phyloP scores from a whole-genome alignment of 2,113 vertebrate genomes.

The Echinops telfairi region DNA sequence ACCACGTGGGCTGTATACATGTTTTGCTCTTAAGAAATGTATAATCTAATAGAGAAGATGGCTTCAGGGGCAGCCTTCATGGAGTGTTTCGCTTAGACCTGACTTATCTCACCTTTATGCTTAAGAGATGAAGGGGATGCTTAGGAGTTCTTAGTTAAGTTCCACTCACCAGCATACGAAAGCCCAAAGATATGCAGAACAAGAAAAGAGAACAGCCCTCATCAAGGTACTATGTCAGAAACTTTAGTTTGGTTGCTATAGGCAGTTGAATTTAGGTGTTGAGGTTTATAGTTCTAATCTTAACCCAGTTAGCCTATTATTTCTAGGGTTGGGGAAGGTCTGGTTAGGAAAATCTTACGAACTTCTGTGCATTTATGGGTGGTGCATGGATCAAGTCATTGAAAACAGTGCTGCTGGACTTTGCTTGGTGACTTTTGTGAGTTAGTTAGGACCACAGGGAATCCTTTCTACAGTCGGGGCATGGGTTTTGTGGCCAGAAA shows the following conservation, averaged over 20 bases:
- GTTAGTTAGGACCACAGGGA: not conserved
- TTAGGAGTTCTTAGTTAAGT: not conserved
- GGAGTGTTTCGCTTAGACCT: not conserved
- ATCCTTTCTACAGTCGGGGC: not conserved
- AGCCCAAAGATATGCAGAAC: not conserved
- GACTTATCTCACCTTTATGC: not conserved
- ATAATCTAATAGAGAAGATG: not conserved
- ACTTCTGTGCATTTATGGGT: not conserved
- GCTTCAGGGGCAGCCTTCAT: not conserved
- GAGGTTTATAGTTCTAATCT: not conserved
- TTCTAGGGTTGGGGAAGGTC: not conserved
- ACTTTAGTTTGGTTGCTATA: not conserved
- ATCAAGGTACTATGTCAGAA: not conserved
- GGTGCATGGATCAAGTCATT: not conserved
- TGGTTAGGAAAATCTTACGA: constrained; percentile 3
- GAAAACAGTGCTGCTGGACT: not conserved
- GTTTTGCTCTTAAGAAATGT: constrained; percentile 13
- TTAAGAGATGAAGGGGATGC: not conserved
- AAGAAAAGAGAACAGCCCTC: not conserved
- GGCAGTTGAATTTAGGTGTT: not conserved
- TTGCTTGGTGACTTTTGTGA: not conserved
- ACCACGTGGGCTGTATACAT: not conserved
- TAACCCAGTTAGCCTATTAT: not conserved
- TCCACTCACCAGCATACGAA: not conserved
- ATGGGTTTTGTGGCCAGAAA: not conserved